A percentile compares a stretch with the other conserved stretches of the same genome.
phyloP scores from a whole-genome alignment of 2,113 vertebrate species.

The Vulpes lagopus region DNA sequence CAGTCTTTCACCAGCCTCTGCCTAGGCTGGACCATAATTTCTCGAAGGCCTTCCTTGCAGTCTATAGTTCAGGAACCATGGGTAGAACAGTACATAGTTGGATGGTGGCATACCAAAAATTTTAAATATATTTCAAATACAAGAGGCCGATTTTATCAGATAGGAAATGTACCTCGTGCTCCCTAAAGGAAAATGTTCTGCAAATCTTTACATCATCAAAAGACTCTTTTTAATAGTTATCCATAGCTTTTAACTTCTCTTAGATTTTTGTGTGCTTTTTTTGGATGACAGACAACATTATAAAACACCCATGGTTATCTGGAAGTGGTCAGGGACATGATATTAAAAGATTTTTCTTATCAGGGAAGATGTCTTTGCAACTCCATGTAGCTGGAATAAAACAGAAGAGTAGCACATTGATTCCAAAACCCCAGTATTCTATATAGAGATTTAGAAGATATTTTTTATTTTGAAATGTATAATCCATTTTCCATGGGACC shows the following conservation, averaged over 20 bases:
- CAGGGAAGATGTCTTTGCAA: background rate
- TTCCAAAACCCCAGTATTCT: background rate
- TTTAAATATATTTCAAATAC: background rate
- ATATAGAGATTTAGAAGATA: background rate
- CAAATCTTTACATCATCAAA: background rate
- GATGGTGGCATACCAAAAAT: background rate
- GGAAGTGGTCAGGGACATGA: background rate
- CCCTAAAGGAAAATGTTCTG: background rate
- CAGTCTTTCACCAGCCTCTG: background rate
- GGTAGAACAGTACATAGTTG: background rate
- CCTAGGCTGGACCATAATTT: background rate
- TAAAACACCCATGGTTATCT: background rate
- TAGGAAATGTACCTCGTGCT: background rate
- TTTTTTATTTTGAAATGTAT: background rate
- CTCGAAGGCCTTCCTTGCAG: background rate
- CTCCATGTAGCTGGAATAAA: background rate
- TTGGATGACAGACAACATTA: background rate
- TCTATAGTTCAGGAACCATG: background rate
- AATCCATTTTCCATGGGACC: background rate
- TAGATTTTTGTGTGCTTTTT: background rate
- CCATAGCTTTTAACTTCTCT: background rate
- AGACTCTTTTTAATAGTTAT: background rate
- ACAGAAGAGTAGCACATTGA: background rate
- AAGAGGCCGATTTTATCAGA: background rate
- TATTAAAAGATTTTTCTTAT: background rate